A percentile compares a stretch with the other conserved stretches of the same genome.
phyloP scores from a whole-genome alignment of 2,888 invertebrate species.

The Stenchaetothrips biformis region DNA sequence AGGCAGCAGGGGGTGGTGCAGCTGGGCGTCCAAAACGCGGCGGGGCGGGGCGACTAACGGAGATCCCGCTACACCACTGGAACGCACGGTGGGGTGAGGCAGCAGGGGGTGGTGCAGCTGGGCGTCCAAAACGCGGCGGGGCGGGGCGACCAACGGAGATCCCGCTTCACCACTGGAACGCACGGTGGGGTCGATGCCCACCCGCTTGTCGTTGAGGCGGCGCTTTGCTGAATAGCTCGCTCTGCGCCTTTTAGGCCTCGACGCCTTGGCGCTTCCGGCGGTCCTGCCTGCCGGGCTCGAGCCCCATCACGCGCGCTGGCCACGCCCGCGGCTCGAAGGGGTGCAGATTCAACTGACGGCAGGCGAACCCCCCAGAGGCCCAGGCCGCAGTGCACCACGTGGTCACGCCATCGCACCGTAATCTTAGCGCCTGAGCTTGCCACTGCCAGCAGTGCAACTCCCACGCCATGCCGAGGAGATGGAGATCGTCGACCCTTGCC shows the following conservation, averaged over 20 bases:
- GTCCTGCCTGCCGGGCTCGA: background rate
- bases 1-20: constrained; percentile 23
- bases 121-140: background rate
- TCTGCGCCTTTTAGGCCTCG: too few relatives aligned
- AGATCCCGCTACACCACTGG: constrained; percentile 17
- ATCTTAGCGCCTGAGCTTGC: background rate
- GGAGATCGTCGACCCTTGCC: constrained; percentile 32
- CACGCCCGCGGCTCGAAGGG: background rate
- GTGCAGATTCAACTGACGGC: background rate
- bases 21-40: background rate
- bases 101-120: constrained; percentile 26
- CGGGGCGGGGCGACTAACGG: constrained; percentile 24
- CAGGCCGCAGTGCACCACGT: too few relatives aligned
- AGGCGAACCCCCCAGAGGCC: too few relatives aligned
- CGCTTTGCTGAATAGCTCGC: too few relatives aligned
- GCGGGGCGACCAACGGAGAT: constrained; percentile 8
- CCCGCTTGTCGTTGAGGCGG: too few relatives aligned
- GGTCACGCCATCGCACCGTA: too few relatives aligned
- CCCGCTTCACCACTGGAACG: constrained; percentile 27
- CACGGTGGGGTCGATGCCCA: constrained; percentile 20
- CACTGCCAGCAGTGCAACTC: background rate
- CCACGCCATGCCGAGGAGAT: constrained; percentile 26
- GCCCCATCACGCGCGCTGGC: background rate
- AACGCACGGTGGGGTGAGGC: constrained; percentile 28
- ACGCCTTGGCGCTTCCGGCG: too few relatives aligned